Percentiles rank a stretch among this genome's conserved stretches.
Evolutionary conservation across 2,113 vertebrate species (phyloP).

Genomic region (Phylloscopus trochilus): DNA sequence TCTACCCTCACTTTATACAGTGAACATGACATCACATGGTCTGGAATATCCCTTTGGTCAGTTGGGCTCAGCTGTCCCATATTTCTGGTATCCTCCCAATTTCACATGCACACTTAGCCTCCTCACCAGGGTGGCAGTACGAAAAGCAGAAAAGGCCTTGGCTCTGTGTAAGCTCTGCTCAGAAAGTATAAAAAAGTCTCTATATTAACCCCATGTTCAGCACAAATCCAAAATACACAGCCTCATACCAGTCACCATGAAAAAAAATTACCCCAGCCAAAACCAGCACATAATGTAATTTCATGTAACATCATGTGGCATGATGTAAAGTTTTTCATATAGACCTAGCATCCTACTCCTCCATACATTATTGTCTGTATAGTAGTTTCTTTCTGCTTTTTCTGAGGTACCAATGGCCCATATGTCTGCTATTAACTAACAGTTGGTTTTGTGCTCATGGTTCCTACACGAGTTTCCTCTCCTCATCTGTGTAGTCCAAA

Average conservation of each 20-base stretch:
- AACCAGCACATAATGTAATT: background rate
- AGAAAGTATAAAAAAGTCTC: background rate
- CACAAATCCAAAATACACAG: background rate
- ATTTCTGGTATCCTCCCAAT: background rate
- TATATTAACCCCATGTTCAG: background rate
- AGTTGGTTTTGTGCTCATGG: background rate
- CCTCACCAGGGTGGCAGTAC: rapidly evolving
- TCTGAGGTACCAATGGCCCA: background rate
- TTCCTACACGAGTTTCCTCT: background rate
- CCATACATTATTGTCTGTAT: background rate
- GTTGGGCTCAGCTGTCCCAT: background rate
- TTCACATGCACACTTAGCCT: background rate
- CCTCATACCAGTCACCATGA: no score
- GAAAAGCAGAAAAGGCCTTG: background rate
- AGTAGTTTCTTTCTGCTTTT: background rate
- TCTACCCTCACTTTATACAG: background rate
- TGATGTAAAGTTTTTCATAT: background rate
- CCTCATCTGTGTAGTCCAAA: background rate
- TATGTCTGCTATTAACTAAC: background rate
- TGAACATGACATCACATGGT: no score
- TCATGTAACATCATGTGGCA: background rate
- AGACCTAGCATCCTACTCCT: background rate
- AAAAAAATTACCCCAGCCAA: background rate
- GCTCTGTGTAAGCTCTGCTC: background rate
- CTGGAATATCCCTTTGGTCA: background rate